These are phyloP conservation scores for Lithophane socia DNA, from an alignment of 2,888 invertebrate species.

Conservation along the genomic window DNA sequence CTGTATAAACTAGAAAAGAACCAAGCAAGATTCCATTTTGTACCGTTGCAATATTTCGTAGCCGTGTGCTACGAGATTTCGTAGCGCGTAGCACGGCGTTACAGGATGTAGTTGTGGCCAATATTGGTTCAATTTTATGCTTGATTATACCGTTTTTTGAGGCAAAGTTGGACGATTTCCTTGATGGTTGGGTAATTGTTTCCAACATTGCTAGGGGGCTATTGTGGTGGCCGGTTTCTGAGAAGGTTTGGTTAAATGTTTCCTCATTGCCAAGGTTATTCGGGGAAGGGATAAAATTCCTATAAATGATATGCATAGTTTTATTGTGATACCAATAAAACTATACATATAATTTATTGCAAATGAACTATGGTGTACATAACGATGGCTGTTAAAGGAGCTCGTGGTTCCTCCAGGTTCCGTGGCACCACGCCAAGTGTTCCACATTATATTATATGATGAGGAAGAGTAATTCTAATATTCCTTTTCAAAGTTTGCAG, in stretches of 20 bases:
- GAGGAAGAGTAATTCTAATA: conserved; percentile 17
- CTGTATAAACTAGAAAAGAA: conserved; percentile 1
- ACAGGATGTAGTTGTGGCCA: conserved; percentile 15
- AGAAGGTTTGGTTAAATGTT: conserved; percentile 21
- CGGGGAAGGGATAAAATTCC: background rate
- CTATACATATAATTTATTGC: background rate
- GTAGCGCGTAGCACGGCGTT: conserved; percentile 50
- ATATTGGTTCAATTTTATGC: conserved; percentile 30
- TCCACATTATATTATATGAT: conserved; percentile 20
- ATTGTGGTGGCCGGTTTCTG: conserved; percentile 19
- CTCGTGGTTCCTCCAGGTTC: conserved; percentile 3
- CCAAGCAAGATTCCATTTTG: conserved; percentile 19
- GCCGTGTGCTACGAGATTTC: conserved; percentile 41
- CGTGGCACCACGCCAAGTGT: conserved; percentile 44
- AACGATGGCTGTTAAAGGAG: conserved; percentile 17
- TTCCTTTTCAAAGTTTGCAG: conserved; percentile 15
- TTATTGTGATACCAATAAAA: background rate
- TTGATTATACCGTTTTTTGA: conserved; percentile 8
- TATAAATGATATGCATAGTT: background rate
- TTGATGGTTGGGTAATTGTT: conserved; percentile 26
- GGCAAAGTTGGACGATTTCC: conserved; percentile 8
- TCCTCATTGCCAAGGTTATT: conserved; percentile 30
- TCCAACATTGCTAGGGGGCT: background rate
- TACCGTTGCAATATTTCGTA: conserved; percentile 38
- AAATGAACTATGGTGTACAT: conserved; percentile 21